Percentiles rank a stretch among this genome's conserved stretches.
Conservation (phyloP, 2,888 invertebrate genomes). For the Galerucella nymphaeae region DNA sequence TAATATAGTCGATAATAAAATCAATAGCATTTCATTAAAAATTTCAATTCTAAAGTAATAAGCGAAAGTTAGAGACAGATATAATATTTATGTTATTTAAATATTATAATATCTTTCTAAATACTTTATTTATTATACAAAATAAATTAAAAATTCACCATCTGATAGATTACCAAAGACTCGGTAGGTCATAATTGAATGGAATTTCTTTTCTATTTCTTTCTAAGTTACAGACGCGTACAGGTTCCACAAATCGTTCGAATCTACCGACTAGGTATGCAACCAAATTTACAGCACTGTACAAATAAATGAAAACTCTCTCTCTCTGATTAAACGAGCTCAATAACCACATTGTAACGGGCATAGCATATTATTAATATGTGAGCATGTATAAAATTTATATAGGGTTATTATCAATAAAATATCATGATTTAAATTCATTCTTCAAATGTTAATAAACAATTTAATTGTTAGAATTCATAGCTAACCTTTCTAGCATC, state of each 20-base stretch:
- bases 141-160: not conserved
- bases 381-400: not conserved
- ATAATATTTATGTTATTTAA: slow-evolving; percentile 8
- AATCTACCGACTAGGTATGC: not conserved
- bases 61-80: slow-evolving; percentile 13
- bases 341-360: not conserved
- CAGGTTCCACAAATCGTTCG: too few species aligned
- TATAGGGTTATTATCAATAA: too few species aligned
- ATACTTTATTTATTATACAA: not conserved
- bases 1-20: not conserved
- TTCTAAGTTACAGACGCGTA: too few species aligned
- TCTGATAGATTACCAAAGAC: not conserved
- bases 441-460: too few species aligned
- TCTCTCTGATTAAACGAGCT: not conserved
- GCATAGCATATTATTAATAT: not conserved
- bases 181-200: not conserved
- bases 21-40: not conserved
- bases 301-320: not conserved
- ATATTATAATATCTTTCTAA: slow-evolving; percentile 2
- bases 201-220: too few species aligned
- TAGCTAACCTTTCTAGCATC: slow-evolving; percentile 64
- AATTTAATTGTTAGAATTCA: not conserved
- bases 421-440: too few species aligned
- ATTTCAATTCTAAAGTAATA: not conserved
- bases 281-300: not conserved